Conservation (phyloP, 1,140 invertebrate species). For the Lepidotrigona ventralis region DNA sequence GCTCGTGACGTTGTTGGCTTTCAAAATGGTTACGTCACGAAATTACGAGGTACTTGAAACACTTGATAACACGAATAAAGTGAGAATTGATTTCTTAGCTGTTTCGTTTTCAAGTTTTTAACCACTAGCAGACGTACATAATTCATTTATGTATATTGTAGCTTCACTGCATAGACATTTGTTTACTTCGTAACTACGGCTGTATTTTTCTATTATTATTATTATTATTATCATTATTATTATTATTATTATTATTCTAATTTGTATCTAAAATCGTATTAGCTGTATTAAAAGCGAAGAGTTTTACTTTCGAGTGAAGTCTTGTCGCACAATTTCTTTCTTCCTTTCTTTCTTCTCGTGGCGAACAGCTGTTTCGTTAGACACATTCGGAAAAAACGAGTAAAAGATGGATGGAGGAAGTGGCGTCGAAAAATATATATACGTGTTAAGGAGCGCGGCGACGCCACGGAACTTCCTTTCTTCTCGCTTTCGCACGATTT, state of each 20-base stretch:
- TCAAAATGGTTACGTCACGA: no score
- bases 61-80: no score
- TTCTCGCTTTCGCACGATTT: background rate
- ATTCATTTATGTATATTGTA: background rate
- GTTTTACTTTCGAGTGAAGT: background rate
- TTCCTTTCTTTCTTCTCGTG: background rate
- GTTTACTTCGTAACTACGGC: background rate
- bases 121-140: background rate
- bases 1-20: no score
- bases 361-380: constrained; percentile 22
- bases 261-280: background rate
- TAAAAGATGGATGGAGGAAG: constrained; percentile 44
- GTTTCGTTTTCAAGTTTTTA: background rate
- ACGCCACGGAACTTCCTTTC: constrained; percentile 40
- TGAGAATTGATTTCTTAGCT: background rate
- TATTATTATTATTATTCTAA: background rate
- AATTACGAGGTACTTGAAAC: no score
- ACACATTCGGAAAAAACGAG: constrained; percentile 6
- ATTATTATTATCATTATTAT: no score
- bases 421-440: constrained; percentile 60
- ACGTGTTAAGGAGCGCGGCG: constrained; percentile 22
- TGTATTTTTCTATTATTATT: background rate
- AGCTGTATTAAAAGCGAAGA: background rate
- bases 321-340: background rate
- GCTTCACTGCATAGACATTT: background rate